Evolutionary conservation across 2,888 invertebrate species (phyloP).

Genomic region (Flexamia atlantica): DNA sequence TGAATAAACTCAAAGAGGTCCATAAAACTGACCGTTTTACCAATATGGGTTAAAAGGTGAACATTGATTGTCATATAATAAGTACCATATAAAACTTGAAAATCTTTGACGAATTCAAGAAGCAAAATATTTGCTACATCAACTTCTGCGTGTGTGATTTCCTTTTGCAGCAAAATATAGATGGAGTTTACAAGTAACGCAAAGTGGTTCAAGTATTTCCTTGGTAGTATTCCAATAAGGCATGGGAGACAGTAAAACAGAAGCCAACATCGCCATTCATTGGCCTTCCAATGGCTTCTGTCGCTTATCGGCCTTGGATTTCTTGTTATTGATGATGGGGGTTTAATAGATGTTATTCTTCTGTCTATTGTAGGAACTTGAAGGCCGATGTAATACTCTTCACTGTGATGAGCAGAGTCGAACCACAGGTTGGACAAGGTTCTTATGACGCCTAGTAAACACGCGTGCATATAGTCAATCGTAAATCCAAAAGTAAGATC

Average conservation of each 20-base stretch:
- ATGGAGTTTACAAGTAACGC: background rate
- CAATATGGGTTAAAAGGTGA: conserved; percentile 16
- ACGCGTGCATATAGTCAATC: conserved; percentile 31
- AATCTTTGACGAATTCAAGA: conserved; percentile 11
- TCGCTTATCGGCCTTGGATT: background rate
- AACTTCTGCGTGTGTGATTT: background rate
- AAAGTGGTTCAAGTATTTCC: background rate
- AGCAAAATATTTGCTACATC: background rate
- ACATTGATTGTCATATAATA: conserved; percentile 21
- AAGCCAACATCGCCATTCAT: conserved; percentile 19
- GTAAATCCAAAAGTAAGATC: conserved; percentile 13
- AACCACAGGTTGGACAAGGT: conserved; percentile 24
- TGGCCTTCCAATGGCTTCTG: conserved; percentile 21
- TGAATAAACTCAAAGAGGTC: conserved; percentile 24
- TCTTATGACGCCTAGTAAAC: conserved; percentile 21
- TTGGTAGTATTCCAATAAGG: background rate
- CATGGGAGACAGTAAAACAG: conserved; percentile 13
- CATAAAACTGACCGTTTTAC: conserved; percentile 28
- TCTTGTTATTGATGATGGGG: conserved; percentile 1
- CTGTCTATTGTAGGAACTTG: background rate
- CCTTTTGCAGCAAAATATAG: background rate
- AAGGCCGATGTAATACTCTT: conserved; percentile 8
- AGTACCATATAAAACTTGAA: background rate
- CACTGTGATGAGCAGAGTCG: conserved; percentile 4
- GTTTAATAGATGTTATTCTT: background rate